phyloP scores from a whole-genome alignment of 2,888 invertebrate genomes.

The Tineola bisselliella region DNA sequence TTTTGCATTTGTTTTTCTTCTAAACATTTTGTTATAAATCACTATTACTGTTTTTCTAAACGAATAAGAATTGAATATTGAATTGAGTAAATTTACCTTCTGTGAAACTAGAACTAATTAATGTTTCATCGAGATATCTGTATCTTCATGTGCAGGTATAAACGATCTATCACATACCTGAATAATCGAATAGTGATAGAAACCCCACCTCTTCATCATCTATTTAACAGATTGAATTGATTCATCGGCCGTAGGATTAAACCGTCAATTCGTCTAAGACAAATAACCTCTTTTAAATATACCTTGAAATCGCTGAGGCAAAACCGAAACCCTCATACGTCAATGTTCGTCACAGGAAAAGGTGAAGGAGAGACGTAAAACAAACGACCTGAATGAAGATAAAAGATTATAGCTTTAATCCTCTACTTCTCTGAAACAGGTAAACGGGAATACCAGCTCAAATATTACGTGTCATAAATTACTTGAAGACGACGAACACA shows the following conservation, averaged over 20 bases:
- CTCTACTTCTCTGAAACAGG: conserved; percentile 13
- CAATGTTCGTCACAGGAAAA: conserved; percentile 6
- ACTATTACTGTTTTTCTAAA: too few relatives aligned
- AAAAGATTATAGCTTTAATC: conserved; percentile 12
- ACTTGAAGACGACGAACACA: conserved; percentile 19
- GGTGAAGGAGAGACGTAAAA: conserved; percentile 14
- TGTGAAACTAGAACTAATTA: too few relatives aligned
- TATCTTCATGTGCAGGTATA: not conserved
- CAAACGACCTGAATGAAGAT: conserved; percentile 10
- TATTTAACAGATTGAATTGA: not conserved
- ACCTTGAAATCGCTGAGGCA: not conserved
- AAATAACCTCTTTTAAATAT: not conserved
- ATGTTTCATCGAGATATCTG: too few relatives aligned
- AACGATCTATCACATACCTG: not conserved
- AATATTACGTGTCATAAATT: conserved; percentile 58
- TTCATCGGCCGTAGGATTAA: not conserved
- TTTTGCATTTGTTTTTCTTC: too few relatives aligned
- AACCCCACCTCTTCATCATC: not conserved
- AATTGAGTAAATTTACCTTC: too few relatives aligned
- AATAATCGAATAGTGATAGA: not conserved
- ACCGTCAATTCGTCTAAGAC: not conserved
- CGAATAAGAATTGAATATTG: too few relatives aligned
- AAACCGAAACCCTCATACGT: conserved; percentile 3
- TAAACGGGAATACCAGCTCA: conserved; percentile 29
- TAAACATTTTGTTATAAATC: too few relatives aligned